Evolutionary conservation across 2,888 invertebrate genomes (phyloP), one percentile per base, ranked within the genome.

Genomic region (Caenorhabditis sp.): DNA sequence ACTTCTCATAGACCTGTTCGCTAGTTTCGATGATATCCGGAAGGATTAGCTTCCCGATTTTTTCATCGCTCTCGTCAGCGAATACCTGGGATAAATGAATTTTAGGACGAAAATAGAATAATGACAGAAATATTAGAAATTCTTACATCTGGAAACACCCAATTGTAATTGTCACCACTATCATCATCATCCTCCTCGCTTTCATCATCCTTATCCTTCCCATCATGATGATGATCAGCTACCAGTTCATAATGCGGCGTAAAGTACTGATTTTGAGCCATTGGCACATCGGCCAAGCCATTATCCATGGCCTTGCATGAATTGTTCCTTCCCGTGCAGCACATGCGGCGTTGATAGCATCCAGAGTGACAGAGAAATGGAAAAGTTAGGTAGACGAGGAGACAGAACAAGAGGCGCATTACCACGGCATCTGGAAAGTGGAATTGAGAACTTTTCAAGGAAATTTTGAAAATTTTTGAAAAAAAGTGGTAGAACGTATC

Each of bases 1-100:
- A 85, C 78, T 56, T 79, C 20, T 79, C 67, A 61, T 81, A 85
- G 2, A 84, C 79, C n/a, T 68, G 64, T 28, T 82, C 86, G 18
- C 87, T 85, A 69, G 87, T 40, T 58, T 84, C 85, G 26, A 87
- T 82, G 18, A 87, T 79, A 55, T 89, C 88, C 13, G 89, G 89
- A 51, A 88, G 58, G 6, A 88, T 80, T 20, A 89, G 64, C 26
- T 85, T 83, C 9, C 88, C 89, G 32, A 88, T 84, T 50, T 71
- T 74, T 53, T 85, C 84, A 60, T 85, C 74, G 40, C 55, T 58
- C 8, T 82, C 83, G 24, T 77, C 84, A 20, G 84, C 82, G 70
- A 58, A 81, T 24, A 87, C 83, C 79, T 85, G 35, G 13, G 58
- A 35, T 35, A 61, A 44, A 5, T 18, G n/a, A n/a, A n/a, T n/a